Conservation (phyloP, 2,888 invertebrate genomes). For the Papilio protenor region DNA sequence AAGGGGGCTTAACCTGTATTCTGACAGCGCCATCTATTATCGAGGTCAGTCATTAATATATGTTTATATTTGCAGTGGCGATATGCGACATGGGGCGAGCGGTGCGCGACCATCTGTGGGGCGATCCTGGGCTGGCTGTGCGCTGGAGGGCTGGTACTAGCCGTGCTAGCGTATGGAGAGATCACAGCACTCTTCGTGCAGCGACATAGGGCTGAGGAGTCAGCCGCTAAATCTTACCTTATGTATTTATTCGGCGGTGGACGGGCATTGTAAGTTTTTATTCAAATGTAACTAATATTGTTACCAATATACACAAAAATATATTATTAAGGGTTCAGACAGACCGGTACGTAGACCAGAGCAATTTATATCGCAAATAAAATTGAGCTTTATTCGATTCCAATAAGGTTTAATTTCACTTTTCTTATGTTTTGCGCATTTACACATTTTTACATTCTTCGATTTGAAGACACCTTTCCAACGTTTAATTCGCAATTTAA, state of each 20-base stretch:
- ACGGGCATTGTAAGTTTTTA: constrained; percentile 73
- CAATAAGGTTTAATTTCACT: no score
- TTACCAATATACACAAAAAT: no score
- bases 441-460: no score
- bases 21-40: not conserved
- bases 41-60: not conserved
- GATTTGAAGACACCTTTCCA: no score
- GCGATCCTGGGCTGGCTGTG: constrained; percentile 59
- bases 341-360: no score
- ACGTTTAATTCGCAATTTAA: not conserved
- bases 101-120: constrained; percentile 57
- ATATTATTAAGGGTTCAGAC: no score
- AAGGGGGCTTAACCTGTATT: not conserved
- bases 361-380: no score
- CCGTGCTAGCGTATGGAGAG: constrained; percentile 86
- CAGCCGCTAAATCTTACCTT: constrained; percentile 70
- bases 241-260: constrained; percentile 82
- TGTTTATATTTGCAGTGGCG: constrained; percentile 68
- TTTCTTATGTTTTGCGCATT: no score
- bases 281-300: no score
- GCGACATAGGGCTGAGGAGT: constrained; percentile 69
- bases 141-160: constrained; percentile 76
- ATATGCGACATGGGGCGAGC: constrained; percentile 67
- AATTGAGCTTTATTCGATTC: no score
- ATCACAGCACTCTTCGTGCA: constrained; percentile 85